A percentile compares a stretch with the other conserved stretches of the same genome.
These are phyloP conservation scores for Megaustenia siamemsis DNA, from an alignment of 2,888 invertebrate genomes.

Conservation along the genomic window DNA sequence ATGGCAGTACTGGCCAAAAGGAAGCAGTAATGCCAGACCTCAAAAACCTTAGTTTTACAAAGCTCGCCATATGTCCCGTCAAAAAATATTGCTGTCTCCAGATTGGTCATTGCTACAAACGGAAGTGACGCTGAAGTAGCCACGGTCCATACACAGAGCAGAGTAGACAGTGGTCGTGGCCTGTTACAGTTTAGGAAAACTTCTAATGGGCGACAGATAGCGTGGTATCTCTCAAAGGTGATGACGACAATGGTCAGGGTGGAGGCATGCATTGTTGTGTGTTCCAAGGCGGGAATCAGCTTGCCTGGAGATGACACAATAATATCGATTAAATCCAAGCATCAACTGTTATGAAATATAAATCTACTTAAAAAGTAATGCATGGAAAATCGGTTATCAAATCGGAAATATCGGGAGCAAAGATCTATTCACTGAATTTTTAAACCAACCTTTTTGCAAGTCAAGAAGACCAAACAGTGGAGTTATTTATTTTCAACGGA, in stretches of 20 bases:
- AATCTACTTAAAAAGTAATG: too few relatives aligned
- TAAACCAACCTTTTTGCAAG: too few relatives aligned
- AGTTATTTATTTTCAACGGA: too few relatives aligned
- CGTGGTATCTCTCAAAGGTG: slow-evolving; percentile 93
- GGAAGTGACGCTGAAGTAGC: slow-evolving; percentile 83
- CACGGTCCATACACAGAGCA: slow-evolving; percentile 77
- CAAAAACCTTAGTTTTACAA: slow-evolving; percentile 81
- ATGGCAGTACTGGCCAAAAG: slow-evolving; percentile 89
- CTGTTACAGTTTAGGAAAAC: slow-evolving; percentile 81
- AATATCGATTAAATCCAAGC: neutral
- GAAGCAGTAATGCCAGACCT: slow-evolving; percentile 89
- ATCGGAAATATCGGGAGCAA: too few relatives aligned
- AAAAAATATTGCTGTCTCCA: slow-evolving; percentile 5
- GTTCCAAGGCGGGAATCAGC: slow-evolving; percentile 93
- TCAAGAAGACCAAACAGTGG: too few relatives aligned
- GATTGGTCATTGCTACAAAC: slow-evolving; percentile 87
- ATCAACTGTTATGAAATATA: neutral
- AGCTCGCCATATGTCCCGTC: slow-evolving; percentile 33
- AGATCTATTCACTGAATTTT: too few relatives aligned
- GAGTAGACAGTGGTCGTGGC: slow-evolving; percentile 76
- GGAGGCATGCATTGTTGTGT: slow-evolving; percentile 94
- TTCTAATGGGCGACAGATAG: slow-evolving; percentile 91
- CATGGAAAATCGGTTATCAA: too few relatives aligned
- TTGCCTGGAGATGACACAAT: slow-evolving; percentile 85
- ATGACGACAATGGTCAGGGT: slow-evolving; percentile 95